These are phyloP conservation scores for Suricata suricatta DNA, from an alignment of 2,113 vertebrate genomes.

Conservation along the genomic window DNA sequence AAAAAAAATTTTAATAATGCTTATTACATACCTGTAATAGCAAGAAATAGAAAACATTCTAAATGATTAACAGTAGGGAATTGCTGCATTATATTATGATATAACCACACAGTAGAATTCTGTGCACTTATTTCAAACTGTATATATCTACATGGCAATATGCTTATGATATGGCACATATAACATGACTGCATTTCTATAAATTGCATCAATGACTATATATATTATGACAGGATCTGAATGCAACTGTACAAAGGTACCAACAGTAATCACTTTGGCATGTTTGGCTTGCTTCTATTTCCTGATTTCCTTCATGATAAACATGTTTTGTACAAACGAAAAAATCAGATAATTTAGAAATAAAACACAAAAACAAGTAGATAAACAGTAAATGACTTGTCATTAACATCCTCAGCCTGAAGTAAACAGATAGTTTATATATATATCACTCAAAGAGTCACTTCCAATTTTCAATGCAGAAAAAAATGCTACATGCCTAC, in stretches of 20 bases:
- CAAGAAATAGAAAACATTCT: constrained; percentile 6
- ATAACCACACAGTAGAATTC: neutral
- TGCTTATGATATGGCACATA: neutral
- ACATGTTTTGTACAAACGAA: neutral
- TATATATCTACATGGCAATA: neutral
- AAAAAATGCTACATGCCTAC: constrained; percentile 27
- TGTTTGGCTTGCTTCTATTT: neutral
- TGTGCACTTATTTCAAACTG: neutral
- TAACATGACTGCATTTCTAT: neutral
- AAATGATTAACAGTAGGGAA: neutral
- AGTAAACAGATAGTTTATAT: constrained; percentile 40
- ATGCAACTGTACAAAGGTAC: neutral
- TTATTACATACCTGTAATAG: neutral
- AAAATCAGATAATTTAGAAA: constrained; percentile 18
- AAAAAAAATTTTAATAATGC: neutral
- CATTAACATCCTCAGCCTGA: constrained; percentile 32
- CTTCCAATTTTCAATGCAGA: constrained; percentile 45
- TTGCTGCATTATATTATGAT: neutral
- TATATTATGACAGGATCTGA: neutral
- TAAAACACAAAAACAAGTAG: constrained; percentile 37
- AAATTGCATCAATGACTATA: neutral
- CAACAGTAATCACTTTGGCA: neutral
- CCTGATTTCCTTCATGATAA: constrained; percentile 7
- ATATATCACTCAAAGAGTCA: constrained; percentile 23
- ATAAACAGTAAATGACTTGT: constrained; percentile 36